phyloP scores from a whole-genome alignment of 1,140 invertebrate genomes.

The Telenomus remus region DNA sequence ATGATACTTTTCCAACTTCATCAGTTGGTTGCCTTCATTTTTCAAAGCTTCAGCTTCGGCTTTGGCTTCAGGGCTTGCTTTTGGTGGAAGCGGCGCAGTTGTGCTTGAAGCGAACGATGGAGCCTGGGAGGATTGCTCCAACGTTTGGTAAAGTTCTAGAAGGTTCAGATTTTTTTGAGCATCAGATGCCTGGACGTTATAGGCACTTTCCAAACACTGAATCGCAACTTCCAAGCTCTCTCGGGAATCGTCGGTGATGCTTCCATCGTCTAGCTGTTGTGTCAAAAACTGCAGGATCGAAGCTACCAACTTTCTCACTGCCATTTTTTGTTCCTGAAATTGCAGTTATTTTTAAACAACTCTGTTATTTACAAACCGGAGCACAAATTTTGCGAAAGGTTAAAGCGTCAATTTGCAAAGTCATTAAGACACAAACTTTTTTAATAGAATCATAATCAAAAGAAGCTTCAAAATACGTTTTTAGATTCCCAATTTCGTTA shows the following conservation, averaged over 20 bases:
- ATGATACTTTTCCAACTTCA: conserved; percentile 86
- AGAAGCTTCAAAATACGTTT: no score
- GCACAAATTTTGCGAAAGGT: no score
- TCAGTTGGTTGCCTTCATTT: conserved; percentile 89
- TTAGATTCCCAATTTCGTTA: no score
- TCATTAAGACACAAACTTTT: no score
- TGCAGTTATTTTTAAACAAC: no score
- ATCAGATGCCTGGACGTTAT: conserved; percentile 78
- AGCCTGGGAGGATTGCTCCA: conserved; percentile 58
- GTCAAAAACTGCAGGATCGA: conserved; percentile 72
- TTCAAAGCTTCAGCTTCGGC: conserved; percentile 85
- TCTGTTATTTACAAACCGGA: no score
- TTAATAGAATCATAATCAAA: no score
- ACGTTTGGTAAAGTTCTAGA: conserved; percentile 74
- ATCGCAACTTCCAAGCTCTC: conserved; percentile 90
- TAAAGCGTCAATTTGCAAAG: no score
- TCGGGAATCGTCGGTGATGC: conserved; percentile 78
- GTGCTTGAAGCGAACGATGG: neutral
- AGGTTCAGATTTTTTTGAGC: conserved; percentile 69
- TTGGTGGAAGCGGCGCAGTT: conserved; percentile 13
- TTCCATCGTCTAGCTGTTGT: conserved; percentile 69
- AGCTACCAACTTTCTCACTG: conserved; percentile 67
- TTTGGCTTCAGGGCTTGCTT: conserved; percentile 76
- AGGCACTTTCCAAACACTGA: conserved; percentile 90
- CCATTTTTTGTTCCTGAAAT: conserved; percentile 55